Evolutionary conservation across 2,888 invertebrate genomes (phyloP).

Genomic region (Agonopterix heracliana): DNA sequence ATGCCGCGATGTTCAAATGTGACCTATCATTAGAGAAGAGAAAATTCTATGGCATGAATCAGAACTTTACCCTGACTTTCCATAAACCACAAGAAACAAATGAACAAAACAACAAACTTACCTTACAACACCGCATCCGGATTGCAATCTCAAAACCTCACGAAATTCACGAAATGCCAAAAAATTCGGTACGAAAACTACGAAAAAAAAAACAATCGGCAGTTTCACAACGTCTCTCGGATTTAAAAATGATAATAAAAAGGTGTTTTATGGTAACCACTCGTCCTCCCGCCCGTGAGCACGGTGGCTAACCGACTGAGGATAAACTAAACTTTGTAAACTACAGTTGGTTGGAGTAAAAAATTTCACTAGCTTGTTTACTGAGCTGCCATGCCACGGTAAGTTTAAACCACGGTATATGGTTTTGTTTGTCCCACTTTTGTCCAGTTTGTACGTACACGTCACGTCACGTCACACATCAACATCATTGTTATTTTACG

Average conservation of each 20-base stretch:
- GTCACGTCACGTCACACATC: too few relatives aligned
- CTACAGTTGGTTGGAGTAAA: conserved; percentile 2
- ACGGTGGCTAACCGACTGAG: conserved; percentile 12
- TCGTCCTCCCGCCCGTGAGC: conserved; percentile 4
- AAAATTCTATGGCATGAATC: neutral
- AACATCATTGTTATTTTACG: too few relatives aligned
- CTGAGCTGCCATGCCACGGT: too few relatives aligned
- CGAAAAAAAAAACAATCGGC: conserved; percentile 10
- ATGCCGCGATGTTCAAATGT: neutral
- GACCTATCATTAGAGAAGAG: neutral
- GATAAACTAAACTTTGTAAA: too few relatives aligned
- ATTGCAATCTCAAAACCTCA: conserved; percentile 6
- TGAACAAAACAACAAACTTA: conserved; percentile 6
- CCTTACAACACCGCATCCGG: conserved; percentile 13
- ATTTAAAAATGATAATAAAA: conserved; percentile 3
- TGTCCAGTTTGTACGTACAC: too few relatives aligned
- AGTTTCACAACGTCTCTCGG: conserved; percentile 10
- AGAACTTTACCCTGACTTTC: neutral
- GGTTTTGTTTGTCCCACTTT: too few relatives aligned
- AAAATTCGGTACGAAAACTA: conserved; percentile 4
- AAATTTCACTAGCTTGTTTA: conserved; percentile 3
- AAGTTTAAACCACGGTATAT: too few relatives aligned
- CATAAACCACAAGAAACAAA: neutral
- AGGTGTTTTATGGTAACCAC: conserved; percentile 4
- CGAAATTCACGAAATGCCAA: conserved; percentile 5